Conservation (phyloP, 1,140 invertebrate species). For the Zelostemma sp. region DNA sequence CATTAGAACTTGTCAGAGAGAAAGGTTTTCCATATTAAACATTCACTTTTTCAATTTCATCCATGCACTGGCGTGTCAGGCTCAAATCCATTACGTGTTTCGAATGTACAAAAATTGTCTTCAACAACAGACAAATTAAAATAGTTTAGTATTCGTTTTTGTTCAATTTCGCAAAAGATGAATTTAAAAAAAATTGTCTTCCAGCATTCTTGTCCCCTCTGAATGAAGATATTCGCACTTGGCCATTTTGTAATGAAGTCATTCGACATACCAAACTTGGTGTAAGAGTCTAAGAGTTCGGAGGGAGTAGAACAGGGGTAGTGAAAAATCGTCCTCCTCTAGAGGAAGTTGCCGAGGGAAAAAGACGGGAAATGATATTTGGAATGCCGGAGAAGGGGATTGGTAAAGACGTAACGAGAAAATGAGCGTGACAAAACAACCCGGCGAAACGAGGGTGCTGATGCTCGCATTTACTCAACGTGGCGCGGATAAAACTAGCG, state of each 20-base stretch:
- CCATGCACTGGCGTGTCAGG: too few relatives aligned
- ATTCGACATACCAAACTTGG: slow-evolving; percentile 46
- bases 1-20: too few relatives aligned
- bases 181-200: too few relatives aligned
- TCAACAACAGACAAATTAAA: too few relatives aligned
- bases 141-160: too few relatives aligned
- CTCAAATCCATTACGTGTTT: too few relatives aligned
- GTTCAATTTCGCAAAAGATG: too few relatives aligned
- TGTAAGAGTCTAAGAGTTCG: slow-evolving; percentile 44
- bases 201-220: slow-evolving; percentile 18
- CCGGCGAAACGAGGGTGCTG: slow-evolving; percentile 15
- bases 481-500: too few relatives aligned
- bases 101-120: too few relatives aligned
- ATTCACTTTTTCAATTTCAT: too few relatives aligned
- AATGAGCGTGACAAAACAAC: slow-evolving; percentile 48
- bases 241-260: slow-evolving; percentile 69
- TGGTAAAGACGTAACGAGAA: slow-evolving; percentile 37
- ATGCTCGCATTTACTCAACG: too few relatives aligned
- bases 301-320: slow-evolving; percentile 57
- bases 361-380: slow-evolving; percentile 44
- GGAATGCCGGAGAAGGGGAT: slow-evolving; percentile 8
- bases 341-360: slow-evolving; percentile 35
- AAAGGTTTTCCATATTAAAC: too few relatives aligned
- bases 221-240: slow-evolving; percentile 64
- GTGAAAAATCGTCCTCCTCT: slow-evolving; percentile 59